Percentiles rank a stretch among this genome's conserved stretches.
phyloP scores from a whole-genome alignment of 1,140 invertebrate genomes.

The Euglossa dilemma region DNA sequence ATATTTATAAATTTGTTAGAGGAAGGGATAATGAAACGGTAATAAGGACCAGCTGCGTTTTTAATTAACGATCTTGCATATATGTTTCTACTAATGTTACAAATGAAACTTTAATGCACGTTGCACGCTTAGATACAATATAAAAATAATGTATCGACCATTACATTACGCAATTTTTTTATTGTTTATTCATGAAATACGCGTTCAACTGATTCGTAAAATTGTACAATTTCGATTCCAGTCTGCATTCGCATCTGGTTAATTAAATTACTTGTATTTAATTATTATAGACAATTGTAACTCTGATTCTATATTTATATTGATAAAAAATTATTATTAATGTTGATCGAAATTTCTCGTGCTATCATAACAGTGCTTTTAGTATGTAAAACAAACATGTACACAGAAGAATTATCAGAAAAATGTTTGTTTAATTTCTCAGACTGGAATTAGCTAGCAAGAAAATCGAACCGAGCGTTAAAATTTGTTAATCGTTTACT shows the following conservation, averaged over 20 bases:
- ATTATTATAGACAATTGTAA: not conserved
- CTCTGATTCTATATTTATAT: not conserved
- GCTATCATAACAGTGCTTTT: not conserved
- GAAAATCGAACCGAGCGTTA: constrained; percentile 33
- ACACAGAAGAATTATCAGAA: too few species aligned
- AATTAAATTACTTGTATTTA: not conserved
- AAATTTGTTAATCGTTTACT: constrained; percentile 51
- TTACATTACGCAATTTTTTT: constrained; percentile 37
- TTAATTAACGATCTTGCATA: constrained; percentile 46
- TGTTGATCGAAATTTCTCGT: not conserved
- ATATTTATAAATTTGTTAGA: not conserved
- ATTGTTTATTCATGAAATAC: constrained; percentile 32
- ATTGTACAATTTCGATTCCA: constrained; percentile 19
- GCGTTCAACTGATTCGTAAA: constrained; percentile 6
- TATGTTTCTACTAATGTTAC: constrained; percentile 26
- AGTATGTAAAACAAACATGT: not conserved
- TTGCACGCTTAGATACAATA: constrained; percentile 43
- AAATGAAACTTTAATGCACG: constrained; percentile 47
- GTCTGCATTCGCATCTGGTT: not conserved
- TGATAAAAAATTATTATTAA: not conserved
- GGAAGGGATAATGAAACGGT: not conserved
- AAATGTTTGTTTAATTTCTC: not conserved
- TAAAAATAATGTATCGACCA: constrained; percentile 17
- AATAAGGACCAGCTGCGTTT: not conserved
- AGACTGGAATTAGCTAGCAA: not conserved